Evolutionary conservation across 1,140 invertebrate genomes (phyloP).

Genomic region (Rhagoletis pomonella): DNA sequence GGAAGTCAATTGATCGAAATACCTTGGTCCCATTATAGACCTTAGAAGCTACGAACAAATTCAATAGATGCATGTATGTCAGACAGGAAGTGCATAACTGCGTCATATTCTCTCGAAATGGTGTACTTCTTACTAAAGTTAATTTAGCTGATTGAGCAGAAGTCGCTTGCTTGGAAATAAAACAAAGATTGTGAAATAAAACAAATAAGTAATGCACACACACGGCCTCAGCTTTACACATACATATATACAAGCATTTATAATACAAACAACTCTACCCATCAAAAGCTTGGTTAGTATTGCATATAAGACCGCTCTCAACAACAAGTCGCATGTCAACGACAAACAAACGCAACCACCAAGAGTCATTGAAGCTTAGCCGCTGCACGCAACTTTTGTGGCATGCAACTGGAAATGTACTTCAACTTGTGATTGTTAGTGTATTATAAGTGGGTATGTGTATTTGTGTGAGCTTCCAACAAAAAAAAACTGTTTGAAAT

Average conservation of each 20-base stretch:
- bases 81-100: not conserved
- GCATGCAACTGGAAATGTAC: not conserved
- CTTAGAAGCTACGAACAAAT: too few relatives aligned
- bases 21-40: too few relatives aligned
- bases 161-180: not conserved
- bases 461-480: not conserved
- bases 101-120: not conserved
- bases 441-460: not conserved
- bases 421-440: not conserved
- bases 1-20: too few relatives aligned
- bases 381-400: not conserved
- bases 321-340: not conserved
- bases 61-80: too few relatives aligned
- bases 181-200: not conserved
- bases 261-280: not conserved
- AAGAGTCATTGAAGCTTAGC: constrained; percentile 28
- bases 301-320: not conserved
- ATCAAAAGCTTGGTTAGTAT: not conserved
- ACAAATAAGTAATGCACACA: not conserved
- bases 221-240: too few relatives aligned
- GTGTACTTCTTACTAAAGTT: not conserved
- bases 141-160: not conserved
- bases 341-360: not conserved
- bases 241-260: not conserved
- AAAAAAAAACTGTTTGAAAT: not conserved